These are phyloP conservation scores for Steatocranus sp. DNA, from an alignment of 2,797 vertebrate genomes.

Conservation along the genomic window DNA sequence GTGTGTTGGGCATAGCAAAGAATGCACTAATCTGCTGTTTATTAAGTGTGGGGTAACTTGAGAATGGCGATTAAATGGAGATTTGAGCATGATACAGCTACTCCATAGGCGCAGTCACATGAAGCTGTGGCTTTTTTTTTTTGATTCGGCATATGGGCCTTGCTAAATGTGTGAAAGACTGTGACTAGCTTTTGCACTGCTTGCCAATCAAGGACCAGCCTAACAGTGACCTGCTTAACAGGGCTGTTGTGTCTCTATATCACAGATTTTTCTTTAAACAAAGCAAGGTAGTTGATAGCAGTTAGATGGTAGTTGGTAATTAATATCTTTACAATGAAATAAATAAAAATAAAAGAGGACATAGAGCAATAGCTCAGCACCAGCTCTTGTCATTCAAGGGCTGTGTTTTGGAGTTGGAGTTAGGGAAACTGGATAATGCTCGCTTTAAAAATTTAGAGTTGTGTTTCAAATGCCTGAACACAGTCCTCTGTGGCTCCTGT, in stretches of 20 bases:
- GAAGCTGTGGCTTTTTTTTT: conserved; percentile 57
- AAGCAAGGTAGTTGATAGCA: conserved; percentile 36
- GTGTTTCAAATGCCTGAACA: conserved; percentile 52
- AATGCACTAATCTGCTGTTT: conserved; percentile 92
- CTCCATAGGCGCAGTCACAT: conserved; percentile 73
- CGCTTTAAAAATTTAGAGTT: conserved; percentile 62
- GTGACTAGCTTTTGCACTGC: conserved; percentile 43
- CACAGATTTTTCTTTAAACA: conserved; percentile 48
- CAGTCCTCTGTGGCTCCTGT: conserved; percentile 43
- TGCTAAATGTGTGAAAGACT: conserved; percentile 74
- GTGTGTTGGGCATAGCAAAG: conserved; percentile 84
- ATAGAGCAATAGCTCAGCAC: conserved; percentile 39
- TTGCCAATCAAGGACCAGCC: conserved; percentile 60
- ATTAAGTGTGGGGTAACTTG: conserved; percentile 91
- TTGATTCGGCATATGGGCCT: conserved; percentile 73
- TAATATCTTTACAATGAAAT: conserved; percentile 29
- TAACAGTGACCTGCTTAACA: conserved; percentile 59
- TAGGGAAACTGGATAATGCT: conserved; percentile 67
- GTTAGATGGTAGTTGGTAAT: not conserved
- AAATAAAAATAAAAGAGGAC: conserved; percentile 12
- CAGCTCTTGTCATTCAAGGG: conserved; percentile 69
- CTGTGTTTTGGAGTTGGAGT: conserved; percentile 57
- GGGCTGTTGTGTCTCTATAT: conserved; percentile 59
- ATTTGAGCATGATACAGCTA: conserved; percentile 81
- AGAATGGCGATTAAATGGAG: conserved; percentile 93